Base-by-base conservation (phyloP, 1,140 invertebrate genomes). In the Drosophila pachea region DNA sequence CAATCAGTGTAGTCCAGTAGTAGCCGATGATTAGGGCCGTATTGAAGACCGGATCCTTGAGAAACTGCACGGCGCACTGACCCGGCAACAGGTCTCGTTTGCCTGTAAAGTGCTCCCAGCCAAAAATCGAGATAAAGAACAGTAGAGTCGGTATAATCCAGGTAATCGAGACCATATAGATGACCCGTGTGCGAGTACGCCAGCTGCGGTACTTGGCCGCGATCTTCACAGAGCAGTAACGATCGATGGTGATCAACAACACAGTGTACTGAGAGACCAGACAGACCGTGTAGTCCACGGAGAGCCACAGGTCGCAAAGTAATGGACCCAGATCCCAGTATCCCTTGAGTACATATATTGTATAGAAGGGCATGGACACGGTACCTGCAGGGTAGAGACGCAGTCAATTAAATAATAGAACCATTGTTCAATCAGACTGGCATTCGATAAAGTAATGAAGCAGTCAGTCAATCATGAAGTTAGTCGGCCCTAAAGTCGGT, bases 201-300 rank as follows among this genome's bases (percentile, higher is more conserved):
- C 99, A 99, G 77, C 96, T 94, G 50, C 98, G 92, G 90, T 99
- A 99, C 82, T 95, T 95, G 0, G 99, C 97, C 2, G 99, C 98
- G 66, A 99, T 99, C 92, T 99, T 99, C 0, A 99, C 98, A 6
- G 98, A 99, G 90, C 98, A 99, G 91, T 98, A 99, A 68, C 99
- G 93, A 90, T 99, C 99, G 53, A 99, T 97, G 9, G 99, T 99
- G 74, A 99, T 99, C 49, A 99, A 92, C 31, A 99, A 93, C 2
- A 99, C 99, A 0, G 99, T 99, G 90, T 99, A 99, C 90, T 99
- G 99, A 2, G 98, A 99, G 4, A 99, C 98, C 16, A 99, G 91
- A 88, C 99, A 99, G 1, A 99, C 98, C 5, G 98, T 99, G 90
- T 99, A 99, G 91, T 99, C 99, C 14, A 99, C 96, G 0, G 98